Evolutionary conservation across 2,888 invertebrate genomes (phyloP), one percentile per base, ranked within the genome.

Genomic region (Thera britannica): DNA sequence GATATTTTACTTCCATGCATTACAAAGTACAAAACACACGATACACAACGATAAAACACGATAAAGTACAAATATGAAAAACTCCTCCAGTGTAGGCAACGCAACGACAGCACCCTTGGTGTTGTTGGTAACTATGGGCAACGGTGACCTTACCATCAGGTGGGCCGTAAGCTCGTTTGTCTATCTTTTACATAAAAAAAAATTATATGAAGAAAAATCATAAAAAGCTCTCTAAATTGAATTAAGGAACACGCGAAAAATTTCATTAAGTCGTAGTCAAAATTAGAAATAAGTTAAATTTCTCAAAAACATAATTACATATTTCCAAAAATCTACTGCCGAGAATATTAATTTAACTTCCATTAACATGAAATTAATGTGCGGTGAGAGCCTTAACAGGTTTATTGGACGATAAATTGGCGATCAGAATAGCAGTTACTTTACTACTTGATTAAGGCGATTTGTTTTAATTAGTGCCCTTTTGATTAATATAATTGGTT

Each of bases 261-360:
- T 3, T 54, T 41, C 41, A 41, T 5, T 41, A 3, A 6, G 1
- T 4, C 6, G 41, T 41, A 41, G 7, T 5, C 41, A 7, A 7
- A 54, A 11, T 35, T 11, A 35, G 12, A 12, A 49, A 2, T 48
- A n/a, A 49, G 1, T 9, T 9, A 46, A 9, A 9, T 46, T 46
- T 46, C 44, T 2, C 9, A 9, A 46, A 9, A 46, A 9, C 9
- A 46, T 9, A 23, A 23, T 23, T 23, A 23, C 23, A 23, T 51
- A 52, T 34, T 34, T 52, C 52, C 36, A 55, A 55, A 54, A 55
- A 55, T n/a, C 55, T 55, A 55, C 55, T 54, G 54, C 11, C 35
- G 4, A 58, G 46, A 11, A 83, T 84, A 86, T 89, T 88, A 83
- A 88, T 89, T 88, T 83, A 75, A 80, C 79, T 77, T 79, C 83